Evolutionary conservation across 2,888 invertebrate genomes (phyloP), one percentile per base, ranked within the genome.

Genomic region (Drosophila emarginata): DNA sequence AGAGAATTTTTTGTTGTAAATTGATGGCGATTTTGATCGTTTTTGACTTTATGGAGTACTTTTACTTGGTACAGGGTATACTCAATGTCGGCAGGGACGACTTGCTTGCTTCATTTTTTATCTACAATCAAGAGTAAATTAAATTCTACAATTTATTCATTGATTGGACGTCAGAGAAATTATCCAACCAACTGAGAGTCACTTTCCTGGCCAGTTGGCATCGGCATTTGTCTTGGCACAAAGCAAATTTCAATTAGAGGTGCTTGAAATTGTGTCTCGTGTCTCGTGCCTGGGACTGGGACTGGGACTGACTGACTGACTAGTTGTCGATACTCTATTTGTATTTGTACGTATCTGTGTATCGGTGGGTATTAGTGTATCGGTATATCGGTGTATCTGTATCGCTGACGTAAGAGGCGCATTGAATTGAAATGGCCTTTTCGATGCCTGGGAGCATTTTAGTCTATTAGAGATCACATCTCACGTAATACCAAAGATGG

Each of bases 321-420:
- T 45, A 18, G 18, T 18, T 40, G 40, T 77, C 65, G 56, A 45
- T 56, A 39, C n/a, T 14, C 21, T 21, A 21, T 39, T 12, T 18
- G 36, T 15, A 28, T n/a, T 23, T 5, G 28, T 28, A 14, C 7
- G 15, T 23, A 23, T 23, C 2, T 23, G 4, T 23, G 23, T 23
- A 23, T 23, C 23, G n/a, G n/a, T 23, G 2, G 2, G 2, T 23
- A 23, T 23, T 23, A 4, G 23, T n/a, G 36, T n/a, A 21, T 37
- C 14, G 61, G 32, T 58, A 32, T 64, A 57, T 50, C 61, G 60
- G 64, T 64, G 15, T 32, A 79, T 68, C 71, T 45, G 76, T 77
- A 76, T 73, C 79, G 80, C 68, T 82, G 86, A 85, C 81, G 81
- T 80, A 85, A 85, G 80, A 72, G 82, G 78, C 69, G 78, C 69